Evolutionary conservation across 2,797 vertebrate species (phyloP), one percentile per base, ranked within the genome.

Genomic region (Acanthiza pusilla): DNA sequence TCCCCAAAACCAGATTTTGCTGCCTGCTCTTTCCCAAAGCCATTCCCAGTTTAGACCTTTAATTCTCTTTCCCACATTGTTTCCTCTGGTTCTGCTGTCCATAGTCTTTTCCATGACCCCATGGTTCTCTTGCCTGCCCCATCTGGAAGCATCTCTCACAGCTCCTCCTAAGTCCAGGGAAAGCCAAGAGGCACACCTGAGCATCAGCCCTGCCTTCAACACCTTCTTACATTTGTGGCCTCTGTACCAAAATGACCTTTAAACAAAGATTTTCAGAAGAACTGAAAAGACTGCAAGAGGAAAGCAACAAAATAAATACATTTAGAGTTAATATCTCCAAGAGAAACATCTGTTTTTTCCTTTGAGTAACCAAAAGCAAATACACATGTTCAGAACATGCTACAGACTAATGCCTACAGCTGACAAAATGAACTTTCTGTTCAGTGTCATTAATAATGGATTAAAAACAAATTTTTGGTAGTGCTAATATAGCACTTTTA

Each of bases 361-460:
- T 89, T 75, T 91, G 55, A 84, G 26, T 36, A 87, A 91, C 70
- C 76, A 88, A 93, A 93, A 30, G 68, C 75, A 94, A 93, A 88
- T 78, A 58, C 65, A 89, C 1, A 0, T 94, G 73, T 91, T 94
- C 19, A 66, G 85, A 94, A 66, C 47, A 42, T 79, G 62, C 29
- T 95, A 53, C 19, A 32, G 70, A 60, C 25, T 88, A 77, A 54
- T 43, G 27, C 26, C 34, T 57, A 50, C 70, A 85, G 78, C 18
- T 74, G 43, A 21, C 8, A 89, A 76, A 82, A 68, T 72, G 54
- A 90, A 75, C 47, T 80, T 63, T 82, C 53, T 65, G 18, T 76
- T 79, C 60, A 57, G 11, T 79, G 25, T 47, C 27, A 50, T 74
- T 70, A 75, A 43, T 70, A 86, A 62, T 2, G 3, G 29, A 42